A percentile compares a stretch with the other conserved stretches of the same genome.
Conservation (phyloP, 2,797 vertebrate genomes). For the Pogoniulus pusillus region DNA sequence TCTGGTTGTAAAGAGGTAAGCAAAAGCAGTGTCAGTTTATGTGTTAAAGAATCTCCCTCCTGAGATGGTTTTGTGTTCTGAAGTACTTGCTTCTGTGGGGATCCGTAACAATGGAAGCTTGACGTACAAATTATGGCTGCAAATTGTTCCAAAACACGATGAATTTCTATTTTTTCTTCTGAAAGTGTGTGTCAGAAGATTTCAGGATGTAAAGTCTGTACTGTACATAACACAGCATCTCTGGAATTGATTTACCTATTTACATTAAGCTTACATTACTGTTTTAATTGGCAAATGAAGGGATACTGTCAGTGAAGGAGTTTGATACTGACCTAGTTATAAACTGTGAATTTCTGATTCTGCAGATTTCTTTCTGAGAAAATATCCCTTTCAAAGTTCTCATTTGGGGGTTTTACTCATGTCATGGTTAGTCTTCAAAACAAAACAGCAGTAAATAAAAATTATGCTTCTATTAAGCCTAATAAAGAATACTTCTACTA, state of each 20-base stretch:
- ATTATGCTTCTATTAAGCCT: conserved; percentile 47
- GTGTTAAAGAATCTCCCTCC: conserved; percentile 30
- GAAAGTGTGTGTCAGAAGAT: conserved; percentile 60
- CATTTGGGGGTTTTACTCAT: conserved; percentile 30
- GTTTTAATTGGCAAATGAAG: conserved; percentile 64
- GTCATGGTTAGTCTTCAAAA: conserved; percentile 31
- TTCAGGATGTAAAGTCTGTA: conserved; percentile 69
- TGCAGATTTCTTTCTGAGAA: conserved; percentile 15
- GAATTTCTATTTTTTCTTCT: neutral
- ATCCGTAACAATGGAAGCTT: conserved; percentile 63
- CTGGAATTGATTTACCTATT: conserved; percentile 63
- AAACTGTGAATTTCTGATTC: conserved; percentile 76
- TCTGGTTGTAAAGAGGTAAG: conserved; percentile 44
- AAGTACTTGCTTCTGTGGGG: conserved; percentile 50
- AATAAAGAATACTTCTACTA: conserved; percentile 23
- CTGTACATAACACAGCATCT: conserved; percentile 64
- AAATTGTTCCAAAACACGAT: conserved; percentile 50
- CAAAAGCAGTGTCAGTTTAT: neutral
- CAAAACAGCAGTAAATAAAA: conserved; percentile 52
- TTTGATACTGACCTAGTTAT: conserved; percentile 58
- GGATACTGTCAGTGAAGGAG: conserved; percentile 70
- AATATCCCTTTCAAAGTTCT: conserved; percentile 50
- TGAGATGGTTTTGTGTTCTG: conserved; percentile 51
- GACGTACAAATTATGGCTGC: conserved; percentile 44
- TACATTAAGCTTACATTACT: conserved; percentile 53